Evolutionary conservation across 2,888 invertebrate genomes (phyloP).

Genomic region (Cataglyphis albicans): DNA sequence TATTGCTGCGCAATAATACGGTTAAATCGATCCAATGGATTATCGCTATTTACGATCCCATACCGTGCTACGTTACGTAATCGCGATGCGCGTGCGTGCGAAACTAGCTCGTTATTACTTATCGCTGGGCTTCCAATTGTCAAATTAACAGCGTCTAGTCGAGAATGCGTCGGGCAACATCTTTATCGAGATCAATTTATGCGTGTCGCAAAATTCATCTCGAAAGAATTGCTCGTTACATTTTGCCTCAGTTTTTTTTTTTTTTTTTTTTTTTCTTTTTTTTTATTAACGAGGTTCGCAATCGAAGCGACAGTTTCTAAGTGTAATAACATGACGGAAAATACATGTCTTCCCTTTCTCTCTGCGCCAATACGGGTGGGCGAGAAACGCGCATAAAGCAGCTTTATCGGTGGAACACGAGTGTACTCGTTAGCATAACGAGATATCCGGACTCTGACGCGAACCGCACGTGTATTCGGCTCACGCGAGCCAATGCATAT

Average conservation of each 20-base stretch:
- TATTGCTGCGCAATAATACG: neutral
- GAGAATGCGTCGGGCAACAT: neutral
- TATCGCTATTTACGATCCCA: slow-evolving; percentile 4
- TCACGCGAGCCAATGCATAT: slow-evolving; percentile 72
- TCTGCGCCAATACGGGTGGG: neutral
- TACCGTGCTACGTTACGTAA: neutral
- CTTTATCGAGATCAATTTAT: neutral
- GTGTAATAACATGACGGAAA: slow-evolving; percentile 33
- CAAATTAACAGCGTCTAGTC: neutral
- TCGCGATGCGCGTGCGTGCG: neutral
- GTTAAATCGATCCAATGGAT: slow-evolving; percentile 12
- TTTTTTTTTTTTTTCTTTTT: neutral
- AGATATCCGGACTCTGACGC: slow-evolving; percentile 64
- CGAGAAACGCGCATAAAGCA: slow-evolving; percentile 34
- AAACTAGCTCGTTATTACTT: slow-evolving; percentile 13
- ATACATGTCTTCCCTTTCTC: slow-evolving; percentile 32
- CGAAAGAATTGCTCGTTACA: neutral
- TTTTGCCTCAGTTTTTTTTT: neutral
- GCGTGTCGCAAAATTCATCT: neutral
- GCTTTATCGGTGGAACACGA: slow-evolving; percentile 65
- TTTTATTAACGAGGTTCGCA: neutral
- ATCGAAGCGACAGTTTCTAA: slow-evolving; percentile 37
- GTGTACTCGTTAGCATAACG: slow-evolving; percentile 75
- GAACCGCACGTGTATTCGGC: slow-evolving; percentile 68
- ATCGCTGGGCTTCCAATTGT: neutral